Evolutionary conservation across 2,113 vertebrate species (phyloP).

Genomic region (Pogona vitticeps): DNA sequence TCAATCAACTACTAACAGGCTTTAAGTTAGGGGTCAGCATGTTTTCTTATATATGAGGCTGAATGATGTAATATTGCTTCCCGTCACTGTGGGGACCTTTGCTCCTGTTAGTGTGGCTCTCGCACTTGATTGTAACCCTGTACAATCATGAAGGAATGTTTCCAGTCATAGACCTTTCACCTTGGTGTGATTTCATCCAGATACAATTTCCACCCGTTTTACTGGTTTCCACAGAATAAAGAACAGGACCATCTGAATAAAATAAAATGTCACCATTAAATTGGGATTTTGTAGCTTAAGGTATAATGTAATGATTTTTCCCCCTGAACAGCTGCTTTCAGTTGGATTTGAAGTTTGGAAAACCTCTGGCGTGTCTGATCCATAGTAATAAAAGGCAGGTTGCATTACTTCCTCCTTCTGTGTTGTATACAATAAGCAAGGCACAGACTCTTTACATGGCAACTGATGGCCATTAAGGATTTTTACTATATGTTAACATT

Average conservation of each 20-base stretch:
- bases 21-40: slow-evolving; percentile 40
- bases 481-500: slow-evolving; percentile 59
- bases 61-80: slow-evolving; percentile 64
- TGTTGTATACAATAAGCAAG: slow-evolving; percentile 69
- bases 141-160: slow-evolving; percentile 80
- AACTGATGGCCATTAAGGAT: slow-evolving; percentile 55
- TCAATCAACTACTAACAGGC: slow-evolving; percentile 39
- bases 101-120: slow-evolving; percentile 70
- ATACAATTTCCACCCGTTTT: slow-evolving; percentile 76
- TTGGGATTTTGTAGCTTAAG: slow-evolving; percentile 78
- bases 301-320: slow-evolving; percentile 79
- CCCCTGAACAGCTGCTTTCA: slow-evolving; percentile 78
- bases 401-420: slow-evolving; percentile 76
- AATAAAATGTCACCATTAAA: slow-evolving; percentile 84
- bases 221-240: slow-evolving; percentile 75
- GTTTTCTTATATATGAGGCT: slow-evolving; percentile 41
- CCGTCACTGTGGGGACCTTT: slow-evolving; percentile 66
- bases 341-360: slow-evolving; percentile 77
- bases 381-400: slow-evolving; percentile 79
- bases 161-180: slow-evolving; percentile 77
- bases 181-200: slow-evolving; percentile 80
- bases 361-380: slow-evolving; percentile 71
- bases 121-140: slow-evolving; percentile 65
- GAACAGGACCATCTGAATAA: slow-evolving; percentile 78
- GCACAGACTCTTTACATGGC: slow-evolving; percentile 46